Evolutionary conservation across 2,113 vertebrate species (phyloP).

Genomic region (Bufo bufo): DNA sequence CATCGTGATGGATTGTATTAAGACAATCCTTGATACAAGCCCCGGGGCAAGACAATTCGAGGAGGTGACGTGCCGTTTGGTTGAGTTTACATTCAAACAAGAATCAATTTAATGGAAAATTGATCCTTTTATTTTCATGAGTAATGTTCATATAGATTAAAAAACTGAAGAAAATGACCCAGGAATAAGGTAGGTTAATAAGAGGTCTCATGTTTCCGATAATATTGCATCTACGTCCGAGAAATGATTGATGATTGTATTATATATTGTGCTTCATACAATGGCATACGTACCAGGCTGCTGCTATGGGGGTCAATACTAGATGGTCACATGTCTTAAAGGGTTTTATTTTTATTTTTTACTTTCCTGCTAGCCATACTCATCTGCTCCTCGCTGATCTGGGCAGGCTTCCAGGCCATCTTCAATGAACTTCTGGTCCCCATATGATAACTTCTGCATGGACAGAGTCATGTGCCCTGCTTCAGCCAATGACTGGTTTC

Average conservation of each 20-base stretch:
- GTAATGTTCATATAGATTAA: conserved; percentile 16
- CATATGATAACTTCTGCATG: no score
- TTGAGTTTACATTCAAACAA: neutral
- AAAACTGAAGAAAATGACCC: neutral
- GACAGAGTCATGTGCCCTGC: no score
- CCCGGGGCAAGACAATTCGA: neutral
- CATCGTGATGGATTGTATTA: neutral
- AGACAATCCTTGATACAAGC: neutral
- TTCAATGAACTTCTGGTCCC: no score
- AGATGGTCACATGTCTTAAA: no score
- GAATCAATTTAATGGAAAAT: conserved; percentile 21
- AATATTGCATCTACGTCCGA: neutral
- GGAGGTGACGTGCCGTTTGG: neutral
- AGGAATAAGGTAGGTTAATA: conserved; percentile 11
- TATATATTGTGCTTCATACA: no score
- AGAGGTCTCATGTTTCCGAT: neutral
- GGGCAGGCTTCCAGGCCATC: no score
- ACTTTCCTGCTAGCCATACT: no score
- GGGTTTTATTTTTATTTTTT: no score
- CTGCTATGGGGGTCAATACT: no score
- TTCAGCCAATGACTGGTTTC: no score
- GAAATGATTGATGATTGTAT: neutral
- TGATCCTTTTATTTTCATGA: neutral
- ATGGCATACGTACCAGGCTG: no score
- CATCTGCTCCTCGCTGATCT: no score